A percentile compares a stretch with the other conserved stretches of the same genome.
Evolutionary conservation across 2,797 vertebrate species (phyloP).

Genomic region (Melanotaenia nigrans): DNA sequence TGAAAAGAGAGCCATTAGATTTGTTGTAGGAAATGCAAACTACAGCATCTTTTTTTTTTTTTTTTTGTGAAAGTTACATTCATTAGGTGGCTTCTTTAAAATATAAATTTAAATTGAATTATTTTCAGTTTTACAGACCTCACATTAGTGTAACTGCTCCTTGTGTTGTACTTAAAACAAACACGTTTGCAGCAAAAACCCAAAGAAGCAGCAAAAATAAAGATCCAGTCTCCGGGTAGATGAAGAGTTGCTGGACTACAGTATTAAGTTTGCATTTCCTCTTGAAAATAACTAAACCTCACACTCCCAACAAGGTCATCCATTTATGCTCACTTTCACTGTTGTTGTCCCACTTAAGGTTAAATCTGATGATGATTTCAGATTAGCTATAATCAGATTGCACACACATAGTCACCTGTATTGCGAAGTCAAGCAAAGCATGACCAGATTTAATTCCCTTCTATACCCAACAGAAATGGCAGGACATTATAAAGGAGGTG

Average conservation of each 20-base stretch:
- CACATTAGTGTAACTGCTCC: neutral
- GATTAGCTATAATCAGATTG: slow-evolving; percentile 69
- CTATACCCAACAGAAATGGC: slow-evolving; percentile 91
- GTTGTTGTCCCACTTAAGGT: slow-evolving; percentile 12
- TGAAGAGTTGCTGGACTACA: neutral
- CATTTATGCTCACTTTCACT: slow-evolving; percentile 15
- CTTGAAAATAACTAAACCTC: neutral
- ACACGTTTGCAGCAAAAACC: neutral
- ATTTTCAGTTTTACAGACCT: neutral
- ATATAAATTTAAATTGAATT: neutral
- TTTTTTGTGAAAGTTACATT: neutral
- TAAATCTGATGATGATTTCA: slow-evolving; percentile 50
- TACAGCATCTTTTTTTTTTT: neutral
- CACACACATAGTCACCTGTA: neutral
- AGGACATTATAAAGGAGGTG: slow-evolving; percentile 99
- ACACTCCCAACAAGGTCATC: slow-evolving; percentile 4
- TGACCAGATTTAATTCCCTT: neutral
- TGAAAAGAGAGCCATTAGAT: neutral
- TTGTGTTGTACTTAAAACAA: neutral
- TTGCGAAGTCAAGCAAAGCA: neutral
- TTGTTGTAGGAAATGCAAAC: neutral
- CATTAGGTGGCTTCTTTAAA: neutral
- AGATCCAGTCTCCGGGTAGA: neutral
- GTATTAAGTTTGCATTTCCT: neutral
- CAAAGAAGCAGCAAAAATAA: neutral